Evolutionary conservation across 2,888 invertebrate genomes (phyloP).

Genomic region (Pyralis farinalis): DNA sequence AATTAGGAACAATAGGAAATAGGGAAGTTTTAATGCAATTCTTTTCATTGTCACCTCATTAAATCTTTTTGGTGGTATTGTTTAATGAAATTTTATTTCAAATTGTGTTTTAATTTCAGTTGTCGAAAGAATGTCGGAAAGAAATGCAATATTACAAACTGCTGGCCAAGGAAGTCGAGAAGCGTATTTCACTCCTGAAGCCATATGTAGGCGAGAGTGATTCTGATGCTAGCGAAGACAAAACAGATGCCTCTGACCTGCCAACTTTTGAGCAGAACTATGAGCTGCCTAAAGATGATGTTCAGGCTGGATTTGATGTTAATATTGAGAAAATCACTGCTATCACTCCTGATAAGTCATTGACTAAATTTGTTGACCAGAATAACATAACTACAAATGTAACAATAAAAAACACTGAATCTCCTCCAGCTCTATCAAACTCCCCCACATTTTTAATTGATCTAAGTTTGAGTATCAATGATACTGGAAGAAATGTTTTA

Average conservation of each 20-base stretch:
- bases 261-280: slow-evolving; percentile 45
- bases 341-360: slow-evolving; percentile 22
- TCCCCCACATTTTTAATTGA: slow-evolving; percentile 52
- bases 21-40: too few relatives aligned
- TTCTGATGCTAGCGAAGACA: slow-evolving; percentile 42
- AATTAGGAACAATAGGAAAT: too few relatives aligned
- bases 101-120: slow-evolving; percentile 61
- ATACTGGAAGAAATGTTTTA: slow-evolving; percentile 30
- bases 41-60: too few relatives aligned
- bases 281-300: slow-evolving; percentile 22
- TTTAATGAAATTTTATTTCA: slow-evolving; percentile 2
- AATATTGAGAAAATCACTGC: slow-evolving; percentile 12
- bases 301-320: too few relatives aligned
- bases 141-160: slow-evolving; percentile 86
- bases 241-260: slow-evolving; percentile 53
- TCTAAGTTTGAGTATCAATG: slow-evolving; percentile 50
- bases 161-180: slow-evolving; percentile 84
- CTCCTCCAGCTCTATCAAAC: slow-evolving; percentile 21
- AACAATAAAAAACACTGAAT: slow-evolving; percentile 21
- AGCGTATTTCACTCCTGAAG: slow-evolving; percentile 68
- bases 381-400: slow-evolving; percentile 24
- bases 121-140: slow-evolving; percentile 82
- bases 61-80: slow-evolving; percentile 16
- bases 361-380: slow-evolving; percentile 12
- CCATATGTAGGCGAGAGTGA: slow-evolving; percentile 50